phyloP scores from a whole-genome alignment of 2,797 vertebrate genomes.

The Thripadectes ignobilis region DNA sequence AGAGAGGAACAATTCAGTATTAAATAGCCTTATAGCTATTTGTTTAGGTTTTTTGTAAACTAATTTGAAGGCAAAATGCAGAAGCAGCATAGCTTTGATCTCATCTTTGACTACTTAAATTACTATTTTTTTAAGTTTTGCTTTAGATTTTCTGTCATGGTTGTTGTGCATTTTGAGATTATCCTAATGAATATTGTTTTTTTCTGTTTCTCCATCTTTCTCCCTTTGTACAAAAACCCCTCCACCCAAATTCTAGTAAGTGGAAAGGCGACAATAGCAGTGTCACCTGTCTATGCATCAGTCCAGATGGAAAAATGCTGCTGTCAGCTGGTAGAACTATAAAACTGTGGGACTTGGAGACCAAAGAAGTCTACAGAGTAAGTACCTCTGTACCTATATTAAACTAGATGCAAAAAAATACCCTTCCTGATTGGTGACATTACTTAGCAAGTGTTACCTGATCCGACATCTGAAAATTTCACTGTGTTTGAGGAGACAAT shows the following conservation, averaged over 20 bases:
- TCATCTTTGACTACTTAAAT: neutral
- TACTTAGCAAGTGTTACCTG: neutral
- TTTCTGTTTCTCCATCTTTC: constrained; percentile 1
- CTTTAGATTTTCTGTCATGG: neutral
- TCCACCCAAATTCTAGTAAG: constrained; percentile 81
- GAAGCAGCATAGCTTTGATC: neutral
- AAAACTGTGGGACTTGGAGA: constrained; percentile 98
- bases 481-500: neutral
- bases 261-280: constrained; percentile 95
- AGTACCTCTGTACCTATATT: constrained; percentile 72
- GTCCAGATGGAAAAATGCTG: constrained; percentile 95
- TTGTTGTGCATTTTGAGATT: neutral
- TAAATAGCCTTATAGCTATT: neutral
- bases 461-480: neutral
- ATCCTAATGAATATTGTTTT: neutral
- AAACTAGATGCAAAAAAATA: neutral
- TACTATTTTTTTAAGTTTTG: neutral
- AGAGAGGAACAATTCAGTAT: neutral
- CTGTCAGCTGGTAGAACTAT: constrained; percentile 94
- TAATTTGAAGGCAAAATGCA: neutral
- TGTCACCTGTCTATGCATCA: constrained; percentile 90
- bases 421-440: neutral
- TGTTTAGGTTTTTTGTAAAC: neutral
- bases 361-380: constrained; percentile 96
- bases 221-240: neutral